Base-by-base conservation (phyloP, 1,140 invertebrate genomes). In the Papilio polyxenes region DNA sequence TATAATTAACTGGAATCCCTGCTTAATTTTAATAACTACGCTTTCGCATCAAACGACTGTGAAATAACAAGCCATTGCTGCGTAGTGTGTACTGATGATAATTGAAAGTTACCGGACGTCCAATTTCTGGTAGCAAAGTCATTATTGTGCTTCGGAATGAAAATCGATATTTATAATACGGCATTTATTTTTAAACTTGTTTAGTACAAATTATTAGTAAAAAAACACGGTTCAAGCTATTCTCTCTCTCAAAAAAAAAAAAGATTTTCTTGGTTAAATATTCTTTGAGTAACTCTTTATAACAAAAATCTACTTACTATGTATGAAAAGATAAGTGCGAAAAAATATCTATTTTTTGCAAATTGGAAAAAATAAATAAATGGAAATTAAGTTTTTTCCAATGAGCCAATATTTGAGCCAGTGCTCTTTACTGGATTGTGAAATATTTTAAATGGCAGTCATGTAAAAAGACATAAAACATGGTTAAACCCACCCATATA, bases 31-130 rank as follows among this genome's bases (percentile, higher is more conserved):
- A 65, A 65, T 65, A 31, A 65, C 62, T 0, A 31, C 20, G 62
- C 23, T 65, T 65, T 31, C 23, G 23, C 10, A 62, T 72, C 31
- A 72, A 72, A 15, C 31, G 3, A 37, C 65, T 72, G 31, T 15
- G 31, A 37, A 72, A 37, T 72, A 72, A 72, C 65, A 72, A 37
- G 13, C 31, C 65, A 17, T 72, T 11, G 65, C 13, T 40, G 9
- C n/a, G 56, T 59, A 53, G 40, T 72, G 65, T 72, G 65, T 72
- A 37, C 65, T 37, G 31, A 72, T 37, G 65, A 72, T 72, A 72
- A 72, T 72, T 72, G 65, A 72, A 72, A 72, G 65, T 37, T 72
- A 40, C 65, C 65, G 65, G 65, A 40, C 31, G 37, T 72, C 65
- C 65, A 37, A 72, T 72, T 72, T 72, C 65, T 37, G 65, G 65